Conservation (phyloP, 2,797 vertebrate species). For the Lacerta agilis region DNA sequence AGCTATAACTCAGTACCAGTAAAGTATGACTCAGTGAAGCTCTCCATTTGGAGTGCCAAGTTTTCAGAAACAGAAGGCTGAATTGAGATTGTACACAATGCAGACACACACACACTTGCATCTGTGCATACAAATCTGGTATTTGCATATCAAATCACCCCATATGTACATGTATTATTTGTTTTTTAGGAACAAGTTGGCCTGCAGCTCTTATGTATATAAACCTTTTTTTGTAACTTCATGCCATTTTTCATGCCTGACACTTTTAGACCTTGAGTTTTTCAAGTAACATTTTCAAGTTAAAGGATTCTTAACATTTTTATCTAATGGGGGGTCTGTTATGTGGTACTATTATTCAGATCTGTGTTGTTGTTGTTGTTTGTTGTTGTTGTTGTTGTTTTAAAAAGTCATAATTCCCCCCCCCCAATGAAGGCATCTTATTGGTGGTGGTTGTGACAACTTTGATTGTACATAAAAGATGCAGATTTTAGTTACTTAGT, state of each 20-base stretch:
- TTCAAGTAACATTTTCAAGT: conserved; percentile 45
- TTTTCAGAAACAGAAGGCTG: conserved; percentile 30
- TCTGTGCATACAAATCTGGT: conserved; percentile 58
- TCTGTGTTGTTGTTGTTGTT: conserved; percentile 12
- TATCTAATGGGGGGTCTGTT: neutral
- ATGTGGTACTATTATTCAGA: conserved; percentile 22
- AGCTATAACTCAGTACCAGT: neutral
- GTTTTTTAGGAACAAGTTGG: conserved; percentile 30
- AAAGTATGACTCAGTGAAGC: neutral
- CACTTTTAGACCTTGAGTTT: conserved; percentile 13
- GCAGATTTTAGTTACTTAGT: neutral
- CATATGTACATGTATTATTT: conserved; percentile 20
- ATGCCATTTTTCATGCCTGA: conserved; percentile 7
- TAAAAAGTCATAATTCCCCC: neutral
- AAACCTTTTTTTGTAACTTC: neutral
- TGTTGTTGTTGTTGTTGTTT: neutral
- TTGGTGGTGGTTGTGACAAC: neutral
- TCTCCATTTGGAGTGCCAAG: accelerated
- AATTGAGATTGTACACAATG: conserved; percentile 25
- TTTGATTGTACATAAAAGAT: conserved; percentile 18
- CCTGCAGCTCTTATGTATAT: conserved; percentile 14
- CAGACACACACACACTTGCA: neutral
- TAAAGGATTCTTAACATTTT: conserved; percentile 54
- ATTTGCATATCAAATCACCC: conserved; percentile 46
- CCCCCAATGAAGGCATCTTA: neutral